Evolutionary conservation across 2,888 invertebrate species (phyloP), one percentile per base, ranked within the genome.

Genomic region (Caradrina kadenii): DNA sequence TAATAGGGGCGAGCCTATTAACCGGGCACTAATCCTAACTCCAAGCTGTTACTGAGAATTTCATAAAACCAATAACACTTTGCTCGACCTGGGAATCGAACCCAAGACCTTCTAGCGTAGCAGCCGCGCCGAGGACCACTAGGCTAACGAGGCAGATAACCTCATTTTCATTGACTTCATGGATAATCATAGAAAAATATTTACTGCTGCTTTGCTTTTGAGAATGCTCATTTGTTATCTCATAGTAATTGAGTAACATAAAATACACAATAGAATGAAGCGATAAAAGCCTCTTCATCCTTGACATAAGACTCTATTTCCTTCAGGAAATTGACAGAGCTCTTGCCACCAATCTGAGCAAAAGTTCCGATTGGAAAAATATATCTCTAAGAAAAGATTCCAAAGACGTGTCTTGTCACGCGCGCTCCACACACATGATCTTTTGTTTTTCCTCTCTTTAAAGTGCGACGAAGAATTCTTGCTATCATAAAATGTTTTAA

Each of bases 311-410:
- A 81, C 79, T 83, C 83, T 80, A 88, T 90, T 90, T 89, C 86
- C 90, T 85, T 22, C 39, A 87, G 88, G 88, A 89, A 88, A 88
- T 90, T 86, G 87, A 87, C 73, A 69, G 65, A 83, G 80, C 70
- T 77, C 69, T 83, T 79, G 67, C 82, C 64, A 80, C 66, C 71
- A 76, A 82, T 83, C 80, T 77, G 54, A 59, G 69, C 68, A 75
- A 80, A 79, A 84, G 82, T 83, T 82, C 69, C 79, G 70, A 79
- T 78, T 72, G 74, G 83, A 85, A 89, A 87, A 86, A 86, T 85
- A 81, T 84, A 79, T 75, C 58, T 71, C 63, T 22, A 49, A 63
- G 79, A 79, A 82, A 84, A 83, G 83, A 84, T 85, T 81, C 73
- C 69, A 69, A 75, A 81, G 79, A 82, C 82, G 79, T 79, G 76